Percentiles rank a stretch among this genome's conserved stretches.
phyloP scores from a whole-genome alignment of 1,140 invertebrate genomes.

The Chionoecetes opilio region DNA sequence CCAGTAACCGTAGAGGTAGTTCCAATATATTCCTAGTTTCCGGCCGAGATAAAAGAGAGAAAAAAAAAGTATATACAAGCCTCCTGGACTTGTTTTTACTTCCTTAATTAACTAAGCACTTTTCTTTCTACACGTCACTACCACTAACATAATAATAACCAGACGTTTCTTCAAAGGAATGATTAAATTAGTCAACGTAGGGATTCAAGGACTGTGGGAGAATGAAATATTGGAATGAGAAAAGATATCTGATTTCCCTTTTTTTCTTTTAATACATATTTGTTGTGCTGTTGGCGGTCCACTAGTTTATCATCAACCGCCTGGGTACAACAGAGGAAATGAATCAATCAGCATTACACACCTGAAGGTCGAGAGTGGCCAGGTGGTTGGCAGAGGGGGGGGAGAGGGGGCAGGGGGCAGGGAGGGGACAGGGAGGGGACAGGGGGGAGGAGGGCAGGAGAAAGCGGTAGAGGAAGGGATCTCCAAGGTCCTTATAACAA shows the following conservation, averaged over 20 bases:
- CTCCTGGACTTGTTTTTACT: too few relatives aligned
- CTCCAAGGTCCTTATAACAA: neutral
- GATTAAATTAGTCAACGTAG: too few relatives aligned
- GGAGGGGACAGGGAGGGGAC: too few relatives aligned
- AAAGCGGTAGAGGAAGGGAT: neutral
- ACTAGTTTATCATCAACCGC: neutral
- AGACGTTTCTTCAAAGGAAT: too few relatives aligned
- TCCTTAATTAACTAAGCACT: too few relatives aligned
- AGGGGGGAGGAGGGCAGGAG: too few relatives aligned
- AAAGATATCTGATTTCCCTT: neutral
- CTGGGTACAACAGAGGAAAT: neutral
- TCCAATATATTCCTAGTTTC: neutral
- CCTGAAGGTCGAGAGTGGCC: neutral
- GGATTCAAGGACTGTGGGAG: too few relatives aligned
- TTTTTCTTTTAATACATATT: neutral
- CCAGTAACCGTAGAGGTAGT: conserved; percentile 27
- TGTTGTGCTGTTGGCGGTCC: neutral
- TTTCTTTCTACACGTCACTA: too few relatives aligned
- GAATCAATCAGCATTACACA: conserved; percentile 17
- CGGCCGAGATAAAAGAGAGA: neutral
- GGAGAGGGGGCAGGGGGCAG: neutral
- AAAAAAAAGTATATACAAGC: too few relatives aligned
- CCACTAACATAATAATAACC: too few relatives aligned
- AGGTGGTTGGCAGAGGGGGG: neutral
- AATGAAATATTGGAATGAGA: too few relatives aligned